Base-by-base conservation (phyloP, 2,113 vertebrate species). In the Rutilus rutilus region DNA sequence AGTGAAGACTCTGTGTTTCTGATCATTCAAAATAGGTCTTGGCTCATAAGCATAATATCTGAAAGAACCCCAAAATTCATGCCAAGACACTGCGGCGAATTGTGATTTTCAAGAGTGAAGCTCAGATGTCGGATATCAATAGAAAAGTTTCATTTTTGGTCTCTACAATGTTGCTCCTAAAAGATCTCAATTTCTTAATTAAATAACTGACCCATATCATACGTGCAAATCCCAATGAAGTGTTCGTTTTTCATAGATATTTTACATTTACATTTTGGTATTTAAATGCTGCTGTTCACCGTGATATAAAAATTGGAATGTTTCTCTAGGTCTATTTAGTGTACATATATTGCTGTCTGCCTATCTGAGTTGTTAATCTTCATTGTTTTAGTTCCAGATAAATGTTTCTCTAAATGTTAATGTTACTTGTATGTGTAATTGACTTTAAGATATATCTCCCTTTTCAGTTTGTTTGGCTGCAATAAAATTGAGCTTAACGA, bases 1-100 rank as follows among this genome's bases (percentile, higher is more conserved):
- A 73, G 65, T 82, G 33, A 42, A 59, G 57, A n/a, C 33, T 62
- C 77, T 60, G 33, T 52, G 30, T 62, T 79, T 60, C 77, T 60
- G 52, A 62, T 79, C 57, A 7, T 17, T 60, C 27, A 9, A 33
- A 79, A 79, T 60, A 60, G 54, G 12, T 59, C 57, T 79, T 1
- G 11, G 54, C 52, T 59, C 57, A 42, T 62, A 79, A 76, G 21
- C 47, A 54, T 52, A 52, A 77, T 54, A 47, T 77, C 75, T 12
- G 17, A 42, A 62, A 60, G 30, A 59, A 25, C 19, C 33, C 10
- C 2, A 8, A 54, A 54, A 54, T 27, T 39, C 57, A 39, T 42
- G 30, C 19, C 54, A 42, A 23, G 21, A 2, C 52, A n/a, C 42
- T 75, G 11, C 4, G 6, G 71, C n/a, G 14, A 75, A 3, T 27